Conservation (phyloP, 2,113 vertebrate genomes). For the Bubo blakistoni region DNA sequence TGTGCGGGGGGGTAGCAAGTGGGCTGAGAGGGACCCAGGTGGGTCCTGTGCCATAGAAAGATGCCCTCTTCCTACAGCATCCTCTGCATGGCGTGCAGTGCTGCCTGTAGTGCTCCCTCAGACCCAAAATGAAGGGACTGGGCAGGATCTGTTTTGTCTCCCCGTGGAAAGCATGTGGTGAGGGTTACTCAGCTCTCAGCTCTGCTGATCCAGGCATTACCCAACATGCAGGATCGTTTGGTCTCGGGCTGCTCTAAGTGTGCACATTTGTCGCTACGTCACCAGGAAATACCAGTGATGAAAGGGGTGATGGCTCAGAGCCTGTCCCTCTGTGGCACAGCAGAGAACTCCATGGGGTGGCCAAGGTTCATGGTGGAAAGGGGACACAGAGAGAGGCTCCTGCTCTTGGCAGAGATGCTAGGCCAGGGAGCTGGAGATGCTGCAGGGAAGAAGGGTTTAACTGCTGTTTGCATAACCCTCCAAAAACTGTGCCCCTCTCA, state of each 20-base stretch:
- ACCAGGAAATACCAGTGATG: background rate
- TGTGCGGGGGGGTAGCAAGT: fast-evolving
- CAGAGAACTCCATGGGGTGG: background rate
- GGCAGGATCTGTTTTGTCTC: background rate
- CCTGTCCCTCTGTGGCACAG: fast-evolving
- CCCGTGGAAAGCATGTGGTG: fast-evolving
- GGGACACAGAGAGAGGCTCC: background rate
- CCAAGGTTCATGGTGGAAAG: fast-evolving
- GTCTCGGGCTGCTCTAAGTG: background rate
- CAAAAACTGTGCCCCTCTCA: background rate
- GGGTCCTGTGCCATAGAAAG: fast-evolving
- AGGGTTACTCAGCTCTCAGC: background rate
- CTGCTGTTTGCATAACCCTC: background rate
- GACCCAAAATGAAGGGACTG: background rate
- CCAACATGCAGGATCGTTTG: background rate
- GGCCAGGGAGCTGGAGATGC: background rate
- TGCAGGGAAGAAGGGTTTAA: background rate
- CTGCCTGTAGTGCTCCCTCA: background rate
- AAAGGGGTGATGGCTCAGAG: background rate
- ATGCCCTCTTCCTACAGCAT: background rate
- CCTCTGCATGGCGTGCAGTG: fast-evolving
- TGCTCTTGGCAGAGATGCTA: background rate
- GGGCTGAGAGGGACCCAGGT: background rate
- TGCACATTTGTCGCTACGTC: background rate
- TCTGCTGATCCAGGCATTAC: background rate